Base-by-base conservation (phyloP, 2,888 invertebrate species). In the Nephrotoma appendiculata region DNA sequence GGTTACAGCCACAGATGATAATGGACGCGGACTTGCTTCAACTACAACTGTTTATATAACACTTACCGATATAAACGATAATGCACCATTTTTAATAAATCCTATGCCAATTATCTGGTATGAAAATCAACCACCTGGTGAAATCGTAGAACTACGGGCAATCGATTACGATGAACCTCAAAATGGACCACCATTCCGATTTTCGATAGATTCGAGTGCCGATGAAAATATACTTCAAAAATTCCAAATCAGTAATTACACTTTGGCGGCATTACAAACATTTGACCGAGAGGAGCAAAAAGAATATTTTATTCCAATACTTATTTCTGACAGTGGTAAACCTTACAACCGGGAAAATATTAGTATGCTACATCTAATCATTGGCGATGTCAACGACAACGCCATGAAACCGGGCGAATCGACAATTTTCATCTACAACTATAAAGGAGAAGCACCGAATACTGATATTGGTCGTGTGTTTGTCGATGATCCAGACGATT, bases 381-480 rank as follows among this genome's bases (percentile, higher is more conserved):
- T 99, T 88, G 98, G 98, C 4, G 99, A 99, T 92, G 94, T 94
- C 87, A 99, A 99, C 90, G 99, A 99, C 90, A 98, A 98, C 90
- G 92, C 94, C 1, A 99, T 99, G 96, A 92, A 93, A 85, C 94
- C 96, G 85, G 99, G 99, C 0, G 94, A 94, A 44, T 98, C 98
- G 90, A 94, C 95, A 88, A 98, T 99, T 89, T 97, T 98, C 90
- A 97, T 99, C 1, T 99, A 99, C 91, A 98, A 98, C 90, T 99
- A 98, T 90, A 96, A 95, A 94, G 97, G 97, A 87, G 94, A 95
- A 89, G 94, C 95, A 0, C 96, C 95, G 0, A 94, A 96, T 88
- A 96, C 96, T 0, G 95, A 95, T 88, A 97, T 99, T 87, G 99
- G 99, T 0, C 93, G 97, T 0, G 90, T 92, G 0, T 99, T 96